Conservation (phyloP, 2,888 invertebrate genomes). For the Dryobota labecula region DNA sequence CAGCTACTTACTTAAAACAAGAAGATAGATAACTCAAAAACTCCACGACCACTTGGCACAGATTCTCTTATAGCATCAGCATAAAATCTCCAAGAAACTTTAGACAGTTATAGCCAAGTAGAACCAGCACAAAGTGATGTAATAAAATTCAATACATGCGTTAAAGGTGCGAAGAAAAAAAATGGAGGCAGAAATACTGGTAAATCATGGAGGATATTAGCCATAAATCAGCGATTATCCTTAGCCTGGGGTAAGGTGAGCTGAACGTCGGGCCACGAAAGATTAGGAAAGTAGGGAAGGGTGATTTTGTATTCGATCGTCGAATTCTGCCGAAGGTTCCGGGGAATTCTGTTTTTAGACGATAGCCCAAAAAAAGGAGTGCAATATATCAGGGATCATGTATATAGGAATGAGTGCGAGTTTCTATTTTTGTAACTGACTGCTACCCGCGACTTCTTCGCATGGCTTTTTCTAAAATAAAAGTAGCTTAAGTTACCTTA, state of each 20-base stretch:
- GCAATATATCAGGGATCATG: background rate
- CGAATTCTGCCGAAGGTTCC: background rate
- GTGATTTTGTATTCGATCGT: background rate
- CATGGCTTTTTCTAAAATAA: no score
- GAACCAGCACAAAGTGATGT: constrained; percentile 54
- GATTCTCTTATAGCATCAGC: constrained; percentile 23
- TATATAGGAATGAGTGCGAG: background rate
- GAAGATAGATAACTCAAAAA: constrained; percentile 21
- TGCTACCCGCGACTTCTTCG: no score
- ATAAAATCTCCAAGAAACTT: constrained; percentile 37
- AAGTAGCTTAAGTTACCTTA: no score
- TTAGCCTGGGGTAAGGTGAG: constrained; percentile 73
- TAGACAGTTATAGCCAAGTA: constrained; percentile 55
- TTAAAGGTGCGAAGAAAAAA: constrained; percentile 65
- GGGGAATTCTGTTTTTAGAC: background rate
- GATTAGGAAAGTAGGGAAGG: constrained; percentile 17
- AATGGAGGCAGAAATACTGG: constrained; percentile 72
- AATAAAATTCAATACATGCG: constrained; percentile 73
- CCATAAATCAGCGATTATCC: constrained; percentile 83
- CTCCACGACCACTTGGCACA: constrained; percentile 14
- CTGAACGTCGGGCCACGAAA: constrained; percentile 65
- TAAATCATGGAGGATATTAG: constrained; percentile 81
- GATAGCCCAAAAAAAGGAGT: background rate
- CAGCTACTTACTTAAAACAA: constrained; percentile 10
- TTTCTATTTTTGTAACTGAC: no score